Evolutionary conservation across 1,140 invertebrate genomes (phyloP).

Genomic region (Papilio glaucus): DNA sequence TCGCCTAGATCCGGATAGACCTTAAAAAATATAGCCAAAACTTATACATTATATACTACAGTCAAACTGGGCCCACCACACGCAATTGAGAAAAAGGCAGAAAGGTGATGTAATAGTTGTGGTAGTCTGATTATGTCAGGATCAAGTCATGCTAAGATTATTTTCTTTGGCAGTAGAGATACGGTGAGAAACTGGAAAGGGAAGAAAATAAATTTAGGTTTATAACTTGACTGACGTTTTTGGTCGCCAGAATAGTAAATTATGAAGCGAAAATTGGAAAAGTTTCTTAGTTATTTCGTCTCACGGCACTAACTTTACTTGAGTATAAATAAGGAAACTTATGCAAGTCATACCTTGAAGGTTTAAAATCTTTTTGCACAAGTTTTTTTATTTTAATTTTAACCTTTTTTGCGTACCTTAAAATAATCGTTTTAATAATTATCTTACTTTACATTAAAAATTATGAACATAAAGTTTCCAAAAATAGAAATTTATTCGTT

Average conservation of each 20-base stretch:
- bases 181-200: neutral
- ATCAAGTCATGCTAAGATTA: neutral
- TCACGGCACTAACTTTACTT: conserved; percentile 4
- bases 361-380: neutral
- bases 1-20: too few relatives aligned
- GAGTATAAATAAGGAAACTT: neutral
- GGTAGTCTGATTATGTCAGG: neutral
- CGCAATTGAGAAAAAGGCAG: too few relatives aligned
- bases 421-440: too few relatives aligned
- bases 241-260: neutral
- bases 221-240: conserved; percentile 4
- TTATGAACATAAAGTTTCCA: too few relatives aligned
- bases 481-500: too few relatives aligned
- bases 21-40: too few relatives aligned
- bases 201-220: conserved; percentile 6
- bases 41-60: too few relatives aligned
- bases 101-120: too few relatives aligned
- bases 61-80: too few relatives aligned
- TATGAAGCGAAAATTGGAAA: conserved; percentile 4
- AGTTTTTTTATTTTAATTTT: neutral
- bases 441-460: too few relatives aligned
- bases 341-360: neutral
- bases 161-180: neutral
- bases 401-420: too few relatives aligned
- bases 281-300: conserved; percentile 7